Evolutionary conservation across 2,113 vertebrate species (phyloP), one percentile per base, ranked within the genome.

Genomic region (Thunnus maccoyii): DNA sequence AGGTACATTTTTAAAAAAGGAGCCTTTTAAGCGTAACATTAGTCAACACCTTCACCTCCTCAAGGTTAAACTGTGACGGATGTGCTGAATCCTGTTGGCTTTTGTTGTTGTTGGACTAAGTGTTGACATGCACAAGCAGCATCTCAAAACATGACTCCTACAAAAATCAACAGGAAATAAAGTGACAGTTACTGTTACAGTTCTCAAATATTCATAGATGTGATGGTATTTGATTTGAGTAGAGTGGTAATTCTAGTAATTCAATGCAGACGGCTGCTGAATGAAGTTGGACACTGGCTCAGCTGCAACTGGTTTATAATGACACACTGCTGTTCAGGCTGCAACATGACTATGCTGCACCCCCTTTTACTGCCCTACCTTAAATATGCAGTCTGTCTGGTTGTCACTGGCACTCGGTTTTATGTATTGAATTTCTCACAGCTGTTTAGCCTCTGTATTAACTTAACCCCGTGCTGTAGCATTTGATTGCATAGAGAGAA

Each of bases 271-370:
- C 15, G 22, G 55, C 50, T 80, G 54, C 60, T 79, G 55, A 72
- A 52, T 60, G 55, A 78, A 86, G 67, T 78, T 86, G 41, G 9
- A 69, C 44, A 44, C 14, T 50, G 22, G 50, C 20, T 85, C 20
- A 54, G 50, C 60, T 82, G 8, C 51, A 86, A 54, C 64, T 72
- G 82, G 58, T 85, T 85, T 75, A 20, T 79, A 89, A 77, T 80
- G 50, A 67, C 52, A 72, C 48, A 61, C 36, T 58, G 66, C 41
- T 83, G 61, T 81, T 86, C 89, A 89, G 66, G 88, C 75, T 86
- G 48, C 67, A 88, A 92, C 91, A 88, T 89, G 89, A 90, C 71
- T 84, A 4, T 44, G 82, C 84, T 81, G 44, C 85, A 69, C 80
- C 62, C 75, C 62, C 47, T 51, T 83, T 83, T 63, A 30, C 76